Evolutionary conservation across 1,140 invertebrate species (phyloP).

Genomic region (Camponotus pennsylvanicus): DNA sequence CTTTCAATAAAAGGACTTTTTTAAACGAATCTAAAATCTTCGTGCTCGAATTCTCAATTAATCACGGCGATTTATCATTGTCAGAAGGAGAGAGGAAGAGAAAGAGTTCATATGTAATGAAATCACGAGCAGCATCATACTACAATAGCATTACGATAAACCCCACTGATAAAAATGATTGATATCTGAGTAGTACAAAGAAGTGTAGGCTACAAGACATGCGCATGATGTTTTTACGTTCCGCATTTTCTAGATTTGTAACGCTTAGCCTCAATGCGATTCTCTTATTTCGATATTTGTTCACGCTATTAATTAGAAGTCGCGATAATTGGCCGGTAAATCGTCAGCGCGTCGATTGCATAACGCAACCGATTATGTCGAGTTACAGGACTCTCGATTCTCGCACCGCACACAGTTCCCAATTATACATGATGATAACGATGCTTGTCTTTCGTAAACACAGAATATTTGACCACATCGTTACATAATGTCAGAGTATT

Average conservation of each 20-base stretch:
- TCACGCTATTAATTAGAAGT: constrained; percentile 38
- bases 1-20: background rate
- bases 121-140: constrained; percentile 38
- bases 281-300: constrained; percentile 7
- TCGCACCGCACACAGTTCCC: constrained; percentile 49
- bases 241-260: background rate
- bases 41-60: constrained; percentile 3
- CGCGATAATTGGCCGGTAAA: constrained; percentile 57
- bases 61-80: constrained; percentile 35
- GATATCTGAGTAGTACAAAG: constrained; percentile 30
- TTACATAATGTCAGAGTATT: constrained; percentile 17
- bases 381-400: constrained; percentile 28
- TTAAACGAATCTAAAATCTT: background rate
- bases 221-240: background rate
- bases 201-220: background rate
- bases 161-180: constrained; percentile 42
- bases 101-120: constrained; percentile 12
- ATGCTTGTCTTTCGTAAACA: constrained; percentile 54
- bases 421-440: constrained; percentile 57
- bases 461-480: constrained; percentile 61
- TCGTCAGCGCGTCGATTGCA: constrained; percentile 30
- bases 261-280: background rate
- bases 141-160: constrained; percentile 26
- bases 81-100: background rate
- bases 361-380: constrained; percentile 54